These are phyloP conservation scores for Myotis myotis DNA, from an alignment of 2,797 vertebrate species.

Conservation along the genomic window DNA sequence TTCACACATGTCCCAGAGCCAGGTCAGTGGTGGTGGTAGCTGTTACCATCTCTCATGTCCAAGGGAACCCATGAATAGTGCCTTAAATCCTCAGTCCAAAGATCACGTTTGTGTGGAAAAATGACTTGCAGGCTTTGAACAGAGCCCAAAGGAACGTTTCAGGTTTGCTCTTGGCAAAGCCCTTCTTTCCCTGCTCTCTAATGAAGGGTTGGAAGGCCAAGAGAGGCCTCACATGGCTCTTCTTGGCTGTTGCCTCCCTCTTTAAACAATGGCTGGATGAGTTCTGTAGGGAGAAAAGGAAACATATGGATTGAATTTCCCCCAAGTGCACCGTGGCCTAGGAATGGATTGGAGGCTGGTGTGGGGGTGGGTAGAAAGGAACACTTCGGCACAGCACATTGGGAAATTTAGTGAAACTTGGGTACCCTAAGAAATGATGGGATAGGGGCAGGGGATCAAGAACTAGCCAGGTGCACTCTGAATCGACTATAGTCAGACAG, in stretches of 20 bases:
- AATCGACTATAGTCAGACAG: background rate
- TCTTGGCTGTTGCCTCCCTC: constrained; percentile 69
- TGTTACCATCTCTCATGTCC: background rate
- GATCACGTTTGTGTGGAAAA: constrained; percentile 48
- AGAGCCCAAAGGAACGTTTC: constrained; percentile 66
- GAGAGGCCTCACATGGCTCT: constrained; percentile 69
- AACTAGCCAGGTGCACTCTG: constrained; percentile 39
- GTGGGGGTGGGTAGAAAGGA: background rate
- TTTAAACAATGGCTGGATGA: constrained; percentile 76
- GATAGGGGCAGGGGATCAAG: background rate
- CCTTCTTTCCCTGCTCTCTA: constrained; percentile 37
- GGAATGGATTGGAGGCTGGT: constrained; percentile 22
- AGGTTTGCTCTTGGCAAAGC: constrained; percentile 69
- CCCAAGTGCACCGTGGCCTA: constrained; percentile 53
- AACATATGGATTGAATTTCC: constrained; percentile 78
- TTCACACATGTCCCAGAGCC: background rate
- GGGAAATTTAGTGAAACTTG: background rate
- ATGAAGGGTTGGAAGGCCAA: constrained; percentile 55
- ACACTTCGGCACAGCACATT: constrained; percentile 40
- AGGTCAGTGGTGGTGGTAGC: background rate
- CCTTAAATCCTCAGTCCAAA: background rate
- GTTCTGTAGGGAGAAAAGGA: constrained; percentile 68
- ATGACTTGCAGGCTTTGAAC: constrained; percentile 57
- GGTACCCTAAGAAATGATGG: background rate
- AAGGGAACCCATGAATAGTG: background rate